Percentiles rank a stretch among this genome's conserved stretches.
These are phyloP conservation scores for Anoplophora glabripennis DNA, from an alignment of 1,140 invertebrate genomes.

Conservation along the genomic window DNA sequence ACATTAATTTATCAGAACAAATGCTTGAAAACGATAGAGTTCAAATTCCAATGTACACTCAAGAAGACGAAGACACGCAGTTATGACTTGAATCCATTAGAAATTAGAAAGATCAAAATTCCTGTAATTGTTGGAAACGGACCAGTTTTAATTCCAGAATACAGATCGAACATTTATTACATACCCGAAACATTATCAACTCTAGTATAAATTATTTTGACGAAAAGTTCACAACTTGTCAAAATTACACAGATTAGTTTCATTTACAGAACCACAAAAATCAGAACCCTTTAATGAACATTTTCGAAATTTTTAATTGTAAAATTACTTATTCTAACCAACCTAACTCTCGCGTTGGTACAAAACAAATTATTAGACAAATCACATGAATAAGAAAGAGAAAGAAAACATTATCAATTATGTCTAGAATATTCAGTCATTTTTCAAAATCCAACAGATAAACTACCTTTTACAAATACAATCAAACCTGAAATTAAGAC, in stretches of 20 bases:
- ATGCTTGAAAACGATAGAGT: neutral
- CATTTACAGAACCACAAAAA: slow-evolving; percentile 1
- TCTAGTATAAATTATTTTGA: neutral
- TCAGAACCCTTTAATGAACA: slow-evolving; percentile 1
- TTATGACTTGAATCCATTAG: no score
- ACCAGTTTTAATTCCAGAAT: neutral
- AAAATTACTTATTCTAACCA: neutral
- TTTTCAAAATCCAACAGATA: slow-evolving; percentile 2
- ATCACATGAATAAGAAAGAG: neutral
- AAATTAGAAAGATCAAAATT: no score
- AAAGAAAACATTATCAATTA: slow-evolving; percentile 7
- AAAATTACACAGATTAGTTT: no score
- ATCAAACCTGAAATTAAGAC: slow-evolving; percentile 1
- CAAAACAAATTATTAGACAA: neutral
- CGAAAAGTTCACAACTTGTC: no score
- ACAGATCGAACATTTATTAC: neutral
- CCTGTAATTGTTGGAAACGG: neutral
- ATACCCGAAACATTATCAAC: neutral
- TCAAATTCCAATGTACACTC: slow-evolving; percentile 3
- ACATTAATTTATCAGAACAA: slow-evolving; percentile 9
- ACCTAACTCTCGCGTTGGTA: neutral
- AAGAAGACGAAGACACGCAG: neutral
- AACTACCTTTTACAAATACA: neutral
- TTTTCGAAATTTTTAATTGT: neutral
- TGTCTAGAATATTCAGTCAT: neutral